Evolutionary conservation across 2,113 vertebrate genomes (phyloP).

Genomic region (Abramis brama): DNA sequence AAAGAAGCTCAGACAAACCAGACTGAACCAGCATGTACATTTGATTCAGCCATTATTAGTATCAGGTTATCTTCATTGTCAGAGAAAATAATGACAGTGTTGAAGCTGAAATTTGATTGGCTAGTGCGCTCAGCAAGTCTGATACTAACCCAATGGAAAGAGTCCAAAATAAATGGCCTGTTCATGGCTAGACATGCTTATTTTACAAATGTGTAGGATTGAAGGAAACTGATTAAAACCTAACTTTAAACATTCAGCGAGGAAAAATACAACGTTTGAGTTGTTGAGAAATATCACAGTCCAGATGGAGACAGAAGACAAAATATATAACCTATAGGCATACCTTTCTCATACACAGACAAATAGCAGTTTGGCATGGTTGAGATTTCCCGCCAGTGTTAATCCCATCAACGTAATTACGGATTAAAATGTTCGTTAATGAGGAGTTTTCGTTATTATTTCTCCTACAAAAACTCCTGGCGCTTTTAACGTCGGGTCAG

Average conservation of each 20-base stretch:
- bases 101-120: conserved; percentile 47
- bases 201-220: conserved; percentile 33
- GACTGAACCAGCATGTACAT: background rate
- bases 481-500: too few species aligned
- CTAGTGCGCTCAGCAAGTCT: conserved; percentile 29
- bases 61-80: conserved; percentile 22
- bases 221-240: conserved; percentile 33
- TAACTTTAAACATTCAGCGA: conserved; percentile 48
- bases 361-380: conserved; percentile 57
- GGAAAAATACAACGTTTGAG: conserved; percentile 29
- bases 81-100: conserved; percentile 42
- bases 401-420: background rate
- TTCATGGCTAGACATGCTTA: conserved; percentile 37
- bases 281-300: conserved; percentile 49
- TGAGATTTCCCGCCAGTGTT: conserved; percentile 36
- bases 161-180: conserved; percentile 56
- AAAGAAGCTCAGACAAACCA: background rate
- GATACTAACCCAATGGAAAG: conserved; percentile 38
- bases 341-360: background rate
- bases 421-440: background rate
- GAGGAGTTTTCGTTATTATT: background rate
- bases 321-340: conserved; percentile 58
- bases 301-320: conserved; percentile 69
- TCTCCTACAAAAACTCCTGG: background rate
- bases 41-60: background rate